Evolutionary conservation across 2,113 vertebrate genomes (phyloP).

Genomic region (Scophthalmus maximus): DNA sequence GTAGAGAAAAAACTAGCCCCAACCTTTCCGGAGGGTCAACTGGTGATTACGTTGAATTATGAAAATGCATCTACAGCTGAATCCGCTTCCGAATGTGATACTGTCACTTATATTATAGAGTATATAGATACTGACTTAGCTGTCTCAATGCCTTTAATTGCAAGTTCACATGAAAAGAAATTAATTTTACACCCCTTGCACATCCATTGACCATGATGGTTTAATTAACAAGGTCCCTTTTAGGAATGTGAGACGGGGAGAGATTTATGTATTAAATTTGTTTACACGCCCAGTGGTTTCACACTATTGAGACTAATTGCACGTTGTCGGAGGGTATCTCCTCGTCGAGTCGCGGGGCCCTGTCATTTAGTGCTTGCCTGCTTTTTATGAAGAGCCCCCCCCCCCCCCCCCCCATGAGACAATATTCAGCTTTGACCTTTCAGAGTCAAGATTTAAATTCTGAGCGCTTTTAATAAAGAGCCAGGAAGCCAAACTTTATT

Average conservation of each 20-base stretch:
- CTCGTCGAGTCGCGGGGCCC: slow-evolving; percentile 40
- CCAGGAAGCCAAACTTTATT: slow-evolving; percentile 28
- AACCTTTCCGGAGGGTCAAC: slow-evolving; percentile 47
- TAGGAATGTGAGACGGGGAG: slow-evolving; percentile 38
- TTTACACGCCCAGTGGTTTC: slow-evolving; percentile 67
- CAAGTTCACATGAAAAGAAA: slow-evolving; percentile 65
- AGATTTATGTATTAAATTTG: slow-evolving; percentile 69
- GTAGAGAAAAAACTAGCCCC: background rate
- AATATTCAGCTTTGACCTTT: slow-evolving; percentile 67
- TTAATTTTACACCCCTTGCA: slow-evolving; percentile 64
- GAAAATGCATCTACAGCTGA: slow-evolving; percentile 47
- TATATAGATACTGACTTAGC: slow-evolving; percentile 25
- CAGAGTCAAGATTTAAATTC: slow-evolving; percentile 54
- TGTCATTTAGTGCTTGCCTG: slow-evolving; percentile 38
- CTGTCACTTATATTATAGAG: too few species aligned
- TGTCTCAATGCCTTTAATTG: slow-evolving; percentile 57
- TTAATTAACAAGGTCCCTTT: slow-evolving; percentile 69
- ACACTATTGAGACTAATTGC: slow-evolving; percentile 64
- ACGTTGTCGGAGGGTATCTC: slow-evolving; percentile 48
- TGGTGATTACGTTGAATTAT: slow-evolving; percentile 44
- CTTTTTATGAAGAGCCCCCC: slow-evolving; percentile 33
- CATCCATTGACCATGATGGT: slow-evolving; percentile 65
- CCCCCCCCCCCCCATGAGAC: slow-evolving; percentile 12
- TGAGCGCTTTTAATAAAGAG: slow-evolving; percentile 45
- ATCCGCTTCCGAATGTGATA: slow-evolving; percentile 32